Percentiles rank a stretch among this genome's conserved stretches.
Conservation (phyloP, 2,888 invertebrate species). For the Polietes domitor region DNA sequence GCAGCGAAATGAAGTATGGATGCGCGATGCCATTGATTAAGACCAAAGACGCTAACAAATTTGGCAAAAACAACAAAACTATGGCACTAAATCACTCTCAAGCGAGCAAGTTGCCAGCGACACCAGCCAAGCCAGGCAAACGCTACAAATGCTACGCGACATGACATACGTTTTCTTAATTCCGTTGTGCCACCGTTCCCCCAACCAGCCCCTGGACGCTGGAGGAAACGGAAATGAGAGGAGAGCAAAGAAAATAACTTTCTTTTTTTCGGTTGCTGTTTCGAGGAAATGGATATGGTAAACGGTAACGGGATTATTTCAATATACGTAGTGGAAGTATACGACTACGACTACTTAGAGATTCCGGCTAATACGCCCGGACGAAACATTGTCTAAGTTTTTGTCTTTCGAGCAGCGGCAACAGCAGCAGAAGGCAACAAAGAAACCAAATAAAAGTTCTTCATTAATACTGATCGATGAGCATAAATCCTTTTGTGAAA, state of each 20-base stretch:
- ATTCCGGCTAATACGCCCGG: background rate
- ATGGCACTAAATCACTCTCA: slow-evolving; percentile 54
- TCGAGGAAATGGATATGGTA: slow-evolving; percentile 24
- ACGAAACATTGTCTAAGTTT: slow-evolving; percentile 33
- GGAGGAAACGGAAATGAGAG: slow-evolving; percentile 37
- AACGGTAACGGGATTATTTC: slow-evolving; percentile 47
- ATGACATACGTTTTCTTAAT: slow-evolving; percentile 62
- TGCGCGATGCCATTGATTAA: slow-evolving; percentile 54
- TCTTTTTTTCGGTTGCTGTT: background rate
- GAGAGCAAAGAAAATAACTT: slow-evolving; percentile 7
- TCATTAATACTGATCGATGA: slow-evolving; percentile 82
- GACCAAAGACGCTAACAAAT: slow-evolving; percentile 31
- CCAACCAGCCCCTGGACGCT: background rate
- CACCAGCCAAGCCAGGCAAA: slow-evolving; percentile 25
- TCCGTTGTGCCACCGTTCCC: background rate
- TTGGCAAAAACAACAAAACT: slow-evolving; percentile 25
- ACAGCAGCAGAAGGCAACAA: slow-evolving; percentile 13
- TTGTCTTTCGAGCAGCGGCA: background rate
- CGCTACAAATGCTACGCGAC: slow-evolving; percentile 46
- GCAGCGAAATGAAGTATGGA: slow-evolving; percentile 40
- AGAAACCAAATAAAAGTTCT: slow-evolving; percentile 73
- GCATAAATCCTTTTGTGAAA: slow-evolving; percentile 77
- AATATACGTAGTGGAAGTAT: slow-evolving; percentile 3
- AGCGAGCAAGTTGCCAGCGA: background rate
- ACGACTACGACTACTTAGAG: too few relatives aligned